Evolutionary conservation across 2,113 vertebrate genomes (phyloP).

Genomic region (Halichoerus grypus): DNA sequence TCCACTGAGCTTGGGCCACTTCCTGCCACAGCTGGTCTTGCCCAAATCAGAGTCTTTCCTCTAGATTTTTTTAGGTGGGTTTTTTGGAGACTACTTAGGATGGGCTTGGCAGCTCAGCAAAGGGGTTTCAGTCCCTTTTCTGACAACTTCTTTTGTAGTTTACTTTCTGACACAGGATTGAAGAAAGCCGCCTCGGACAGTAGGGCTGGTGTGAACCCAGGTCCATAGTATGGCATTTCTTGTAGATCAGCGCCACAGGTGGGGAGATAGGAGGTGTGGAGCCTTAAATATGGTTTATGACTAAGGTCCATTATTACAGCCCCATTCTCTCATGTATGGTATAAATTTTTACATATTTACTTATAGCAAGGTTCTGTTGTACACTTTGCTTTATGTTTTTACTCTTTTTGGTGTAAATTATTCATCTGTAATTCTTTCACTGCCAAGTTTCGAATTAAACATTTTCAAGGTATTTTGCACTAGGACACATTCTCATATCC

Average conservation of each 20-base stretch:
- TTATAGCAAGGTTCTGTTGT: not conserved
- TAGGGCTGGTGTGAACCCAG: not conserved
- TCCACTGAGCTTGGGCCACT: not conserved
- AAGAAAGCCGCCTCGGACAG: not conserved
- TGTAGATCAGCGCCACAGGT: not conserved
- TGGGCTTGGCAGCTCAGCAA: not conserved
- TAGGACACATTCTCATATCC: not conserved
- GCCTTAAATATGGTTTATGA: not conserved
- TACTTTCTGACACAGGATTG: not conserved
- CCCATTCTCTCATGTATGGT: not conserved
- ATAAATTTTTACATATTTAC: not conserved
- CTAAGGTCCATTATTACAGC: not conserved
- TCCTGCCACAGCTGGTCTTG: not conserved
- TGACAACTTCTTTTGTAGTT: not conserved
- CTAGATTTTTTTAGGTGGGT: not conserved
- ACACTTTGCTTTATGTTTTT: not conserved
- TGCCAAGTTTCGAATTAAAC: constrained; percentile 22
- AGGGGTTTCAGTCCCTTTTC: not conserved
- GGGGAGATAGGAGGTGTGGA: not conserved
- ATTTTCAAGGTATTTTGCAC: not conserved
- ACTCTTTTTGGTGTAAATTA: not conserved
- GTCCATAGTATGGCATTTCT: not conserved
- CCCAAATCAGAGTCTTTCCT: not conserved
- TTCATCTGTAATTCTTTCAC: not conserved
- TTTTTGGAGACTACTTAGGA: not conserved